phyloP scores from a whole-genome alignment of 2,797 vertebrate species.

The Bradypodion ventrale region DNA sequence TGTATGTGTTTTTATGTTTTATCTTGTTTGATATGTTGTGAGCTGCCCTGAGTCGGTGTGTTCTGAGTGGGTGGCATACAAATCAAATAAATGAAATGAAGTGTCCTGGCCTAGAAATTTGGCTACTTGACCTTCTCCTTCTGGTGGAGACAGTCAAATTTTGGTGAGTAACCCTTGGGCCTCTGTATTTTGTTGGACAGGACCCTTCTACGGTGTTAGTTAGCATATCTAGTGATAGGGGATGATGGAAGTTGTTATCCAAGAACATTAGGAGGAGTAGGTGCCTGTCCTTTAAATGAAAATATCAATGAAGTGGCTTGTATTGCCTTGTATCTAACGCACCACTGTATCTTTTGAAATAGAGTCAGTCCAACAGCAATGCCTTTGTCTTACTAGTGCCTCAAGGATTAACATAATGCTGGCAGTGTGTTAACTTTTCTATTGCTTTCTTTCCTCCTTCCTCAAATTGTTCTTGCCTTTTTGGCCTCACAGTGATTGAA shows the following conservation, averaged over 20 bases:
- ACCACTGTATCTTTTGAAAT: neutral
- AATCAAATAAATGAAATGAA: no score
- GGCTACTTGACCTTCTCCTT: no score
- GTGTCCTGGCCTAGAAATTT: neutral
- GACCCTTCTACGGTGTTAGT: neutral
- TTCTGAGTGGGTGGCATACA: no score
- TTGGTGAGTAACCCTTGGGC: neutral
- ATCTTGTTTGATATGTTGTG: no score
- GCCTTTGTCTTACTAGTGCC: neutral
- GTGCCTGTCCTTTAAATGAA: neutral
- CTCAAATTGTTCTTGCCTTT: conserved; percentile 38
- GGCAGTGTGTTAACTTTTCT: conserved; percentile 24
- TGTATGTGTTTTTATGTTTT: no score
- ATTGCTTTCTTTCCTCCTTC: conserved; percentile 21
- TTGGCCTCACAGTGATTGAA: conserved; percentile 40
- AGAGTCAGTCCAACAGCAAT: neutral
- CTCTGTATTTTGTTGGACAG: neutral
- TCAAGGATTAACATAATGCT: conserved; percentile 19
- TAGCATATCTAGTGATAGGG: neutral
- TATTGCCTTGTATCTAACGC: neutral
- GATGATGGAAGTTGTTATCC: neutral
- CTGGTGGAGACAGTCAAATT: neutral
- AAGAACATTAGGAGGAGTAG: neutral
- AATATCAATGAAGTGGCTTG: neutral
- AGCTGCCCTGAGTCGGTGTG: no score